phyloP scores from a whole-genome alignment of 2,113 vertebrate species.

The Rhipidura dahli region DNA sequence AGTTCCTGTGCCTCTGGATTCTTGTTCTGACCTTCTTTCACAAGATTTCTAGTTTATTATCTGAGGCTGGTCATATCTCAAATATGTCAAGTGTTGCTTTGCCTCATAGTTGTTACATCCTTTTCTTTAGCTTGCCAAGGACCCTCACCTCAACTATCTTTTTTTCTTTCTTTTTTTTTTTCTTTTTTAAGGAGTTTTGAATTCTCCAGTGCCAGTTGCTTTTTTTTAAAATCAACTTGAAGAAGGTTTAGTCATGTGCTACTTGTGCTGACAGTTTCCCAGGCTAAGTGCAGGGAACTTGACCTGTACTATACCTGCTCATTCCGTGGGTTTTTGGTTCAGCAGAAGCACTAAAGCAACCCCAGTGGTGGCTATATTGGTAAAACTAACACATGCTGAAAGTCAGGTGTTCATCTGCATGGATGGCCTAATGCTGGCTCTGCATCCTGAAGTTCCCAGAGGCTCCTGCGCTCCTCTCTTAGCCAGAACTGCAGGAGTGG shows the following conservation, averaged over 20 bases:
- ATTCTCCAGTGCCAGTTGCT: neutral
- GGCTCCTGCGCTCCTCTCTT: neutral
- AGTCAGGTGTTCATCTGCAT: neutral
- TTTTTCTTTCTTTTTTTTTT: neutral
- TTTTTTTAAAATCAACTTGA: neutral
- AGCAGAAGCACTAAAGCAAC: neutral
- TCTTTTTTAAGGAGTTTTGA: neutral
- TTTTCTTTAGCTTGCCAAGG: neutral
- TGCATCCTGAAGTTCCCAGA: neutral
- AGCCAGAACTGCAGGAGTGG: neutral
- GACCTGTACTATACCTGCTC: neutral
- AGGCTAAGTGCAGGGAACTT: neutral
- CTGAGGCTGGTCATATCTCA: neutral
- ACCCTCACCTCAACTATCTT: neutral
- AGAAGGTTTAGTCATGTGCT: neutral
- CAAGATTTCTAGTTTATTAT: neutral
- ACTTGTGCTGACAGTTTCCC: neutral
- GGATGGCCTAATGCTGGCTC: neutral
- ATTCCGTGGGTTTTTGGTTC: rapidly evolving
- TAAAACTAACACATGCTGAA: neutral
- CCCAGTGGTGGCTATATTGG: neutral
- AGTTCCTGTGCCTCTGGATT: neutral
- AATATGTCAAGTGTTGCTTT: neutral
- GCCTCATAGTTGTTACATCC: neutral
- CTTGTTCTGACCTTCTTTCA: neutral